phyloP scores from a whole-genome alignment of 2,113 vertebrate species.

The Dicaeum eximium region DNA sequence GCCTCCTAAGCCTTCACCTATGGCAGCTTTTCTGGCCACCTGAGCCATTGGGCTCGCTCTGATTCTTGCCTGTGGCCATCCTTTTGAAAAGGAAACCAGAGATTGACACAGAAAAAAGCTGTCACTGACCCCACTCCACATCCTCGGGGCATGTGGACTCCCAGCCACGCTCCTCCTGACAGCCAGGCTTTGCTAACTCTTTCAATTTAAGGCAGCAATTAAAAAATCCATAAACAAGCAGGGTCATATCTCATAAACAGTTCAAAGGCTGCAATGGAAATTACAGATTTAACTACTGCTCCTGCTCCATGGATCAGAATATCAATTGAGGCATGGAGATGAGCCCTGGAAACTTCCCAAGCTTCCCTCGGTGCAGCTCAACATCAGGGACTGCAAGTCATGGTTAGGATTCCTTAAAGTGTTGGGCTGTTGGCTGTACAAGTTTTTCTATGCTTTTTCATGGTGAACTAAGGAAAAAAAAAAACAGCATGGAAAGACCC shows the following conservation, averaged over 20 bases:
- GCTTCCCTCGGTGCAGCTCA: not conserved
- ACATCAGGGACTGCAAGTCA: not conserved
- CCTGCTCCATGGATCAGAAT: not conserved
- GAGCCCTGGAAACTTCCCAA: not conserved
- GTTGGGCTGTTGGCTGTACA: not conserved
- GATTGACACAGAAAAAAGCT: not conserved
- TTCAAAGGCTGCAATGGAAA: conserved; percentile 17
- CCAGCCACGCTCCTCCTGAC: not conserved
- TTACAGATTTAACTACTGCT: not conserved
- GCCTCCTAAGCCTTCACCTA: not conserved
- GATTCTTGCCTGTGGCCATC: not conserved
- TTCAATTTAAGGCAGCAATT: not conserved
- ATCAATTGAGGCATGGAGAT: not conserved
- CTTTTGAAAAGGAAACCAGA: not conserved
- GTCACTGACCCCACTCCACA: not conserved
- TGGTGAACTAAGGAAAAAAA: not conserved
- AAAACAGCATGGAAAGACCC: not conserved
- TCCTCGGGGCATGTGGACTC: accelerated
- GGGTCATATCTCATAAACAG: not conserved
- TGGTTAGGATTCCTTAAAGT: not conserved
- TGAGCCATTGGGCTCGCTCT: not conserved
- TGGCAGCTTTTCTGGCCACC: not conserved
- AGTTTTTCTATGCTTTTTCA: not conserved
- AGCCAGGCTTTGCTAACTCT: not conserved
- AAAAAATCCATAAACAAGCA: not conserved